Evolutionary conservation across 1,140 invertebrate genomes (phyloP).

Genomic region (Heliothis subflexa): DNA sequence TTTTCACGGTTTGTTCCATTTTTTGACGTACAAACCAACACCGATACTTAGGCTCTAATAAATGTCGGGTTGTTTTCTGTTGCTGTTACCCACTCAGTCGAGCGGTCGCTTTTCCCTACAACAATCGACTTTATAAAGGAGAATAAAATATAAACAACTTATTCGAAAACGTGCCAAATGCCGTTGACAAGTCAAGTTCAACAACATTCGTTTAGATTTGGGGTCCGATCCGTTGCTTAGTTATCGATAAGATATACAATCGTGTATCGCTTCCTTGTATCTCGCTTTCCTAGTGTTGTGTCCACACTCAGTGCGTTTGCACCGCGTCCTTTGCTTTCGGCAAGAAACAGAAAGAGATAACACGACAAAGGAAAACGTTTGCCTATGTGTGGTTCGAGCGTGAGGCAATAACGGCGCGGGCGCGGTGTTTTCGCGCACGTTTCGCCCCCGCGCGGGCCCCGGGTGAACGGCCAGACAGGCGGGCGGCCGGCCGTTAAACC

Average conservation of each 20-base stretch:
- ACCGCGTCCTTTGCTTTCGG: constrained; percentile 27
- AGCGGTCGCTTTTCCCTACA: neutral
- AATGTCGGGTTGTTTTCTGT: neutral
- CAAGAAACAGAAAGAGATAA: constrained; percentile 49
- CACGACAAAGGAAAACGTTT: constrained; percentile 45
- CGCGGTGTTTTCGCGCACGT: constrained; percentile 81
- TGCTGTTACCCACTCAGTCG: neutral
- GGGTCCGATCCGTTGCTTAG: constrained; percentile 15
- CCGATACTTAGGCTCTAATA: neutral
- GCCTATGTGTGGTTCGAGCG: constrained; percentile 54
- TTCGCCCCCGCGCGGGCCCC: constrained; percentile 77
- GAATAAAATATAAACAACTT: constrained; percentile 10
- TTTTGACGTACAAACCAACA: neutral
- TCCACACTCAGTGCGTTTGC: constrained; percentile 36
- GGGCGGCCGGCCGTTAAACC: constrained; percentile 82
- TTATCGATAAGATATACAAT: constrained; percentile 41
- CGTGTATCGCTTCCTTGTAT: constrained; percentile 47
- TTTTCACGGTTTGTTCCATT: neutral
- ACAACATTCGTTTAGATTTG: constrained; percentile 31
- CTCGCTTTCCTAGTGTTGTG: constrained; percentile 41
- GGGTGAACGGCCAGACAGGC: constrained; percentile 84
- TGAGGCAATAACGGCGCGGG: constrained; percentile 74
- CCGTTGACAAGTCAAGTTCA: constrained; percentile 36
- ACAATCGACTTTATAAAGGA: neutral
- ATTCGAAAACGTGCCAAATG: constrained; percentile 17